Percentiles rank a stretch among this genome's conserved stretches.
Evolutionary conservation across 1,140 invertebrate genomes (phyloP).

Genomic region (Macrosteles quadrilineatus): DNA sequence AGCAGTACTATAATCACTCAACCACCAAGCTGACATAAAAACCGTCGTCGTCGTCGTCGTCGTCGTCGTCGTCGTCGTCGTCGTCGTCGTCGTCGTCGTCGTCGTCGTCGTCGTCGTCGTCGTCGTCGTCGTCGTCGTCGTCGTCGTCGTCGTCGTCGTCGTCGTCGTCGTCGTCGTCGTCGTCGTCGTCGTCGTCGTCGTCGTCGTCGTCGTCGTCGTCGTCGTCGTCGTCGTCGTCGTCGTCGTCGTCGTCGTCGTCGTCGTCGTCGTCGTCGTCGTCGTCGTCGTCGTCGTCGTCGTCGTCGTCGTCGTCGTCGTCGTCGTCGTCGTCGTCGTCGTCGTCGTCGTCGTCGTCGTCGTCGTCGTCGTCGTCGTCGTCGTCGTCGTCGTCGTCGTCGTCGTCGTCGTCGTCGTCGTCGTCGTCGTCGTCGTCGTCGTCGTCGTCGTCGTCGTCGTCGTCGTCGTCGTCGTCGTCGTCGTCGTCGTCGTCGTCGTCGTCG

Average conservation of each 20-base stretch:
- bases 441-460: conserved; percentile 3
- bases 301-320: not conserved
- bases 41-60: no score
- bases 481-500: not conserved
- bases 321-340: not conserved
- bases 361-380: conserved; percentile 1
- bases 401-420: not conserved
- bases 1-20: no score
- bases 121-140: not conserved
- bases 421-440: not conserved
- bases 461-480: not conserved
- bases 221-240: conserved; percentile 3
- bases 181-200: not conserved
- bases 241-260: conserved; percentile 4
- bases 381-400: conserved; percentile 11
- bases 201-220: not conserved
- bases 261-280: conserved; percentile 8
- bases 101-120: not conserved
- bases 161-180: not conserved
- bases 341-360: conserved; percentile 8
- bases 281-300: conserved; percentile 1
- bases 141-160: not conserved
- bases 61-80: not conserved
- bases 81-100: not conserved
- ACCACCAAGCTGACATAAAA: no score